Percentiles rank a stretch among this genome's conserved stretches.
phyloP scores from a whole-genome alignment of 2,888 invertebrate genomes.

The Elmis aenea region DNA sequence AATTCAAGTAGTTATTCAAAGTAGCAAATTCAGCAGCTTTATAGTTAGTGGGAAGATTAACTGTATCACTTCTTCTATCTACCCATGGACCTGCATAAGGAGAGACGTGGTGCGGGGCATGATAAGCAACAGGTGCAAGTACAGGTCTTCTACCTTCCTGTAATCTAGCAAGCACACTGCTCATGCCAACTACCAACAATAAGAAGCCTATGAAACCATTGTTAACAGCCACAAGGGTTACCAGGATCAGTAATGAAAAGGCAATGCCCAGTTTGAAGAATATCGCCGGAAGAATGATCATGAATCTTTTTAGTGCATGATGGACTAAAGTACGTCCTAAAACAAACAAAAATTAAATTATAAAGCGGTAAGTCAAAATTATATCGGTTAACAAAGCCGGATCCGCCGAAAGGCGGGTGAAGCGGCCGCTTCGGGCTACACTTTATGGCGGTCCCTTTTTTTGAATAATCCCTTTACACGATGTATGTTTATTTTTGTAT shows the following conservation, averaged over 20 bases:
- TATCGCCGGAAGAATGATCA: conserved; percentile 66
- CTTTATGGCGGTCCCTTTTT: too few species aligned
- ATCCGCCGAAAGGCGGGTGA: too few species aligned
- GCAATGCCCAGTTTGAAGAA: conserved; percentile 74
- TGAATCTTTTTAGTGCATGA: conserved; percentile 64
- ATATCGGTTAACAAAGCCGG: too few species aligned
- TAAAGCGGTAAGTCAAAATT: too few species aligned
- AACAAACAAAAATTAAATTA: conserved; percentile 20
- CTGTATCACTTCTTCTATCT: conserved; percentile 22
- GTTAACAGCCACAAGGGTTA: conserved; percentile 69
- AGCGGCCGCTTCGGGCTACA: too few species aligned
- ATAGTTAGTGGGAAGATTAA: too few species aligned
- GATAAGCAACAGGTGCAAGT: conserved; percentile 39
- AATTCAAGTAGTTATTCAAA: too few species aligned
- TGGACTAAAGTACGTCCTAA: conserved; percentile 66
- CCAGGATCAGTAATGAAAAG: conserved; percentile 63
- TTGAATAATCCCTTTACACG: too few species aligned
- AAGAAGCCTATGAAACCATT: conserved; percentile 70
- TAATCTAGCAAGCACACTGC: conserved; percentile 41
- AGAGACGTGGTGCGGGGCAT: conserved; percentile 13
- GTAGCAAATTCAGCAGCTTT: too few species aligned
- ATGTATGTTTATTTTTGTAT: too few species aligned
- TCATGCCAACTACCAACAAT: conserved; percentile 44
- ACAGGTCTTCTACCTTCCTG: conserved; percentile 34
- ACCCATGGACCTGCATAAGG: conserved; percentile 18